Evolutionary conservation across 2,888 invertebrate species (phyloP).

Genomic region (Dryobota labecula): DNA sequence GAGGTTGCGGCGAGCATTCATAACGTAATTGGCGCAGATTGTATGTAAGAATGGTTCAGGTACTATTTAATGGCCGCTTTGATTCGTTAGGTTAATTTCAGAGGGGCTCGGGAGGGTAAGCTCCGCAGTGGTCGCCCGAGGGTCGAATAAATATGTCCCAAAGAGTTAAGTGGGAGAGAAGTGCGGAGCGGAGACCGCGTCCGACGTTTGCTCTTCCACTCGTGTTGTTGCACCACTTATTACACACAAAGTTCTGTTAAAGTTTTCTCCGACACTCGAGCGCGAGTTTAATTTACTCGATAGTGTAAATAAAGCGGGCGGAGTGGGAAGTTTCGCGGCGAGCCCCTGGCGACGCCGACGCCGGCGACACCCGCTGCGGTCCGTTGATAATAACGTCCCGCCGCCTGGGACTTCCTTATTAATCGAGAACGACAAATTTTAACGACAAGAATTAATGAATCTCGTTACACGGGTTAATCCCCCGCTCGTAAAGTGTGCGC

Average conservation of each 20-base stretch:
- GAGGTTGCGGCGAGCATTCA: slow-evolving; percentile 80
- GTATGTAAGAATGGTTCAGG: slow-evolving; percentile 78
- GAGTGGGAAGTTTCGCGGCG: slow-evolving; percentile 88
- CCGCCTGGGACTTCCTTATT: slow-evolving; percentile 89
- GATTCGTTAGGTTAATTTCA: slow-evolving; percentile 89
- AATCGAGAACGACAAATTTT: slow-evolving; percentile 91
- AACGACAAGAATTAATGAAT: slow-evolving; percentile 91
- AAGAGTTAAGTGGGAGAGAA: slow-evolving; percentile 90
- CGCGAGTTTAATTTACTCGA: slow-evolving; percentile 91
- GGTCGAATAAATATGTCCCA: slow-evolving; percentile 91
- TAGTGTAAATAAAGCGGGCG: slow-evolving; percentile 91
- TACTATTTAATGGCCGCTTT: slow-evolving; percentile 84
- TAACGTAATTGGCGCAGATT: slow-evolving; percentile 81
- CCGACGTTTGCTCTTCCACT: slow-evolving; percentile 91
- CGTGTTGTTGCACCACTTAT: slow-evolving; percentile 91
- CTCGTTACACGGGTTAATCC: slow-evolving; percentile 91
- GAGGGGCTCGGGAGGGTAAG: slow-evolving; percentile 79
- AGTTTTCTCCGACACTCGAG: slow-evolving; percentile 90
- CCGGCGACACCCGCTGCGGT: slow-evolving; percentile 83
- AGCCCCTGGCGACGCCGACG: slow-evolving; percentile 75
- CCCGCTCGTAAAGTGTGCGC: slow-evolving; percentile 89
- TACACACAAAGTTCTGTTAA: slow-evolving; percentile 91
- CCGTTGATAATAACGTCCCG: slow-evolving; percentile 89
- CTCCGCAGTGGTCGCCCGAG: slow-evolving; percentile 87
- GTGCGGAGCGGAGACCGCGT: slow-evolving; percentile 89